These are phyloP conservation scores for Chaetorhynchus papuensis DNA, from an alignment of 2,113 vertebrate genomes.

Conservation along the genomic window DNA sequence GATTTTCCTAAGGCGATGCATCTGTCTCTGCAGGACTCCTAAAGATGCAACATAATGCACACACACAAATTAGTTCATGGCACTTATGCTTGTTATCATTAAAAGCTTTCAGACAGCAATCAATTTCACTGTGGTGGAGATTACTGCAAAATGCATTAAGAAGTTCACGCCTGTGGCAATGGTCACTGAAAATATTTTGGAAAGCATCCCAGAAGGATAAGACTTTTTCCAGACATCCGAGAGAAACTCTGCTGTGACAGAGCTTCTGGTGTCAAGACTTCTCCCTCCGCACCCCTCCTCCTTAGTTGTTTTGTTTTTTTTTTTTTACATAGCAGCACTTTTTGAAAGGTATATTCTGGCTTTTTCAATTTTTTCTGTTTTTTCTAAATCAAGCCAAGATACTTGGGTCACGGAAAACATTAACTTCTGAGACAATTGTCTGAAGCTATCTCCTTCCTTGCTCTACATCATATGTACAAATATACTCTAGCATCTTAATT, in stretches of 20 bases:
- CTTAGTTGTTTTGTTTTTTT: not conserved
- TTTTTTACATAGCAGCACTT: constrained; percentile 27
- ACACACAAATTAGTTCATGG: not conserved
- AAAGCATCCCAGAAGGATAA: constrained; percentile 71
- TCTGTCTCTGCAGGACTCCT: constrained; percentile 11
- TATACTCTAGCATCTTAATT: not conserved
- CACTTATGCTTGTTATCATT: constrained; percentile 47
- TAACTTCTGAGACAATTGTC: not conserved
- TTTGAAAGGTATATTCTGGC: constrained; percentile 48
- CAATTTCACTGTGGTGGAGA: constrained; percentile 52
- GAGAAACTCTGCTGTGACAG: constrained; percentile 63
- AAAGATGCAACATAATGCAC: constrained; percentile 38
- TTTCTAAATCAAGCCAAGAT: not conserved
- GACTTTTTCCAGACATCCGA: constrained; percentile 75
- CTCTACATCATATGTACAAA: not conserved
- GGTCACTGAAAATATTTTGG: constrained; percentile 70
- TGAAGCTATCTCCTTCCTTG: not conserved
- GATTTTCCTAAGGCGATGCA: constrained; percentile 32
- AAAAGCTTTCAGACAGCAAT: constrained; percentile 73
- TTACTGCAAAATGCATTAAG: constrained; percentile 78
- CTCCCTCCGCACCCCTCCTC: not conserved
- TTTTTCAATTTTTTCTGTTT: not conserved
- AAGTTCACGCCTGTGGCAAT: constrained; percentile 70
- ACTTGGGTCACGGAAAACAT: constrained; percentile 54
- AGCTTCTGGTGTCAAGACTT: constrained; percentile 51